Base-by-base conservation (phyloP, 1,140 invertebrate genomes). In the Drosophila repletoides region DNA sequence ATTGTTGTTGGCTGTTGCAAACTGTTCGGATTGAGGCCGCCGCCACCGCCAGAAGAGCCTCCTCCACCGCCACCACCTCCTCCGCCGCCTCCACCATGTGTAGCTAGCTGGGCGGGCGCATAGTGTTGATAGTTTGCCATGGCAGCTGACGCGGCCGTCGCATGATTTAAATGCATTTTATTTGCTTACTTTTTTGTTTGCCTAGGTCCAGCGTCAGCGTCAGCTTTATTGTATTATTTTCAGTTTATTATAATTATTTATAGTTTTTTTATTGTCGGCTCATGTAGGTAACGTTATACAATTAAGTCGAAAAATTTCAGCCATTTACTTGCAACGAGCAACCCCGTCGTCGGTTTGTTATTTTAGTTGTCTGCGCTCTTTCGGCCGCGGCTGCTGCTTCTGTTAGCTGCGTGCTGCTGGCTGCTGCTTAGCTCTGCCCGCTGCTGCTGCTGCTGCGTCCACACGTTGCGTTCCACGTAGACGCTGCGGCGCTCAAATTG, bases 91-190 rank as follows among this genome's bases (percentile, higher is more conserved):
- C 55, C 79, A 14, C 77, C 61, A 22, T 89, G 88, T 17, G 74
- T 87, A 29, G 87, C 58, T 33, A 89, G 71, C 59, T 89, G 87
- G 52, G 80, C 58, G 26, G 80, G 80, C 59, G 80, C 72, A 68
- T 89, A 89, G 55, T 89, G 88, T 60, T 89, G 88, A 58, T 89
- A 89, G 43, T 88, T 89, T 36, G 87, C 80, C 86, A 88, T 88
- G 51, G 88, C 88, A 69, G 86, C 79, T 64, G 87, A 66, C 14
- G 86, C 86, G 15, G 86, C 86, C 41, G 88, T 89, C 49, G 88
- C 88, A 80, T 89, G 88, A 51, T 89, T 89, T 49, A 89, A 84
- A 76, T 89, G 88, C 88, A 89, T 89, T 56, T 41, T 61, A 21
- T 19, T 41, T 36, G 21, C 63, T 41, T 66, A 29, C 21, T 48